phyloP scores from a whole-genome alignment of 1,140 invertebrate genomes.

The Lerema accius region DNA sequence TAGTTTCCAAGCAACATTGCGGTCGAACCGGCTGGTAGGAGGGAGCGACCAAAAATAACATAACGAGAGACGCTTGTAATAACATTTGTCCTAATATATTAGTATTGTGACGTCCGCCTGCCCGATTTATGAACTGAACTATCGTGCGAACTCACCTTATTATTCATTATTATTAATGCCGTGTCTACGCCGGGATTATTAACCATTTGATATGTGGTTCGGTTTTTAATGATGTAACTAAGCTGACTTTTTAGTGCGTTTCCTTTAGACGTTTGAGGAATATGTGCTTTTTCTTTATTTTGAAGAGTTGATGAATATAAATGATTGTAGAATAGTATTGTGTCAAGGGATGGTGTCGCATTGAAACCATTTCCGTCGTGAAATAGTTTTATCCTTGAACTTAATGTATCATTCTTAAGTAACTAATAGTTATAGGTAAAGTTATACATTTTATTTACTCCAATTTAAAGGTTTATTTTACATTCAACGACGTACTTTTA shows the following conservation, averaged over 20 bases:
- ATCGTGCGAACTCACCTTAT: constrained; percentile 65
- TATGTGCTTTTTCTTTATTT: constrained; percentile 15
- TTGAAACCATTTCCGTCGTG: not conserved
- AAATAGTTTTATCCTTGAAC: not conserved
- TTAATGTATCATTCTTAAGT: too few species aligned
- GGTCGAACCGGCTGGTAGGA: constrained; percentile 34
- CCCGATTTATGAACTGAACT: constrained; percentile 61
- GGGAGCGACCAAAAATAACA: constrained; percentile 73
- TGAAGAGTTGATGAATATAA: not conserved
- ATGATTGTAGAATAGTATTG: not conserved
- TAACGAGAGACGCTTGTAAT: constrained; percentile 74
- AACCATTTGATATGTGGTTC: constrained; percentile 63
- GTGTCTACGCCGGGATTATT: constrained; percentile 64
- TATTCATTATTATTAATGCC: constrained; percentile 76
- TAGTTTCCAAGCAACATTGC: constrained; percentile 22
- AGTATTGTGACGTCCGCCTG: constrained; percentile 69
- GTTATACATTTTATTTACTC: too few species aligned
- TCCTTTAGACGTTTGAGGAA: constrained; percentile 10
- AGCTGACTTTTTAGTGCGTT: too few species aligned
- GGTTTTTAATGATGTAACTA: constrained; percentile 35
- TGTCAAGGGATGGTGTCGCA: not conserved
- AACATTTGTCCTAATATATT: constrained; percentile 79
- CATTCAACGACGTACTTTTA: too few species aligned
- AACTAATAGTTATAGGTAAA: too few species aligned
- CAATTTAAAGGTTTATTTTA: too few species aligned